Conservation (phyloP, 2,113 vertebrate genomes). For the Ochotona princeps region DNA sequence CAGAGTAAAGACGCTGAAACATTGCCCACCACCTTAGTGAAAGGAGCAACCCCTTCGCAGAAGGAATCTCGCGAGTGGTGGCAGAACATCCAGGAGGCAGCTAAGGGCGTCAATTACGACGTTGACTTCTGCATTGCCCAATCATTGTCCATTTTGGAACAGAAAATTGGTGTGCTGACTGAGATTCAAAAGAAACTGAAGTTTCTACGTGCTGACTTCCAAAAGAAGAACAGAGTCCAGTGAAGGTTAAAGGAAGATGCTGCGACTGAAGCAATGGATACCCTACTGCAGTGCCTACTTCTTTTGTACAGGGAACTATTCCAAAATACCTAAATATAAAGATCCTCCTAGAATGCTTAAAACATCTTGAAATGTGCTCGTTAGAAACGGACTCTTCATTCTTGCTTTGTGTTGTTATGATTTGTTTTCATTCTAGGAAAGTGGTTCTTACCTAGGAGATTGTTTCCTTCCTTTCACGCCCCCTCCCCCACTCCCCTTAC, state of each 20-base stretch:
- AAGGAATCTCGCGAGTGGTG: neutral
- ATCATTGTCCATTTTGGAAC: constrained; percentile 74
- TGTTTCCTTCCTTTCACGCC: neutral
- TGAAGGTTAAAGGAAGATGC: neutral
- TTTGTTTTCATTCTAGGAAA: neutral
- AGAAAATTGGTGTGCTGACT: constrained; percentile 74
- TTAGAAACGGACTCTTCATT: constrained; percentile 43
- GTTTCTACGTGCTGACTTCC: constrained; percentile 62
- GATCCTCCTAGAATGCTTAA: constrained; percentile 59
- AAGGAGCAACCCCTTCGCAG: neutral
- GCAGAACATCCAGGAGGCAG: constrained; percentile 50
- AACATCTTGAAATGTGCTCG: constrained; percentile 53
- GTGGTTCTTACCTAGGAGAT: neutral
- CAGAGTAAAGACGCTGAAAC: neutral
- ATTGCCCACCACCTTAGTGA: neutral
- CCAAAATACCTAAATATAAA: constrained; percentile 40
- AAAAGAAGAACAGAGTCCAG: constrained; percentile 58
- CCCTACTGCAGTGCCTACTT: neutral
- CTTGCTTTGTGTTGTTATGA: constrained; percentile 4
- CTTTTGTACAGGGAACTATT: constrained; percentile 32
- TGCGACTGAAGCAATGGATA: neutral
- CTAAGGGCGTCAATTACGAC: constrained; percentile 11
- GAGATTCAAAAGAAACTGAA: constrained; percentile 78
- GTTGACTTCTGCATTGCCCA: constrained; percentile 73
- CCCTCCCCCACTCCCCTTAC: no score